A percentile compares a stretch with the other conserved stretches of the same genome.
Conservation (phyloP, 2,113 vertebrate species). For the Campylomormyrus tamandua region DNA sequence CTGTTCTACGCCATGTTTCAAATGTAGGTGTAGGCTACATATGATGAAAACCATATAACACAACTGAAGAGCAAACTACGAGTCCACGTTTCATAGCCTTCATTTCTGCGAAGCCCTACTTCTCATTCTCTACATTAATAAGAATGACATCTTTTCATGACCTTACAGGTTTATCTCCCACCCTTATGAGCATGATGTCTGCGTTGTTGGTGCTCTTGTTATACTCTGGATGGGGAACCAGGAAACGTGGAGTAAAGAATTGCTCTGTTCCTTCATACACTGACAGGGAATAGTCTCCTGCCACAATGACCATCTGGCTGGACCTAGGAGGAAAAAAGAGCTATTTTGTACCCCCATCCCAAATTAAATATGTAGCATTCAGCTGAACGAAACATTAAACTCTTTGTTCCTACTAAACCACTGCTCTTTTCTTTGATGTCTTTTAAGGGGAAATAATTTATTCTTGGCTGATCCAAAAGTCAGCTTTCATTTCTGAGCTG, state of each 20-base stretch:
- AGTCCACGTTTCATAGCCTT: background rate
- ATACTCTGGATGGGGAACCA: constrained; percentile 61
- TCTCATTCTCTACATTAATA: background rate
- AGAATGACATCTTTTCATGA: background rate
- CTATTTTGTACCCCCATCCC: background rate
- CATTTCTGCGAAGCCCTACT: background rate
- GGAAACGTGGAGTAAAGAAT: constrained; percentile 49
- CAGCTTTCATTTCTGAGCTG: background rate
- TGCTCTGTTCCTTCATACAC: constrained; percentile 63
- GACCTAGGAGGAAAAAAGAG: constrained; percentile 35
- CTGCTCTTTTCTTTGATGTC: background rate
- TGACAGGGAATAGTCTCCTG: constrained; percentile 57
- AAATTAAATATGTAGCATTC: background rate
- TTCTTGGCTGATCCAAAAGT: background rate
- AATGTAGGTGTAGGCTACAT: background rate
- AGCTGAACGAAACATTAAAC: background rate
- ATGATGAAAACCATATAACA: background rate
- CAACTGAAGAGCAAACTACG: too few relatives aligned
- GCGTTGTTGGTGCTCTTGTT: constrained; percentile 58
- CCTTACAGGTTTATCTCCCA: background rate
- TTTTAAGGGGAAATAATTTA: background rate
- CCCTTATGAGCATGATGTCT: constrained; percentile 57
- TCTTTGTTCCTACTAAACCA: background rate
- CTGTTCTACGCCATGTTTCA: background rate
- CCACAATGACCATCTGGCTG: constrained; percentile 60